Evolutionary conservation across 2,797 vertebrate genomes (phyloP), one percentile per base, ranked within the genome.

Genomic region (Telmatherina bonti): DNA sequence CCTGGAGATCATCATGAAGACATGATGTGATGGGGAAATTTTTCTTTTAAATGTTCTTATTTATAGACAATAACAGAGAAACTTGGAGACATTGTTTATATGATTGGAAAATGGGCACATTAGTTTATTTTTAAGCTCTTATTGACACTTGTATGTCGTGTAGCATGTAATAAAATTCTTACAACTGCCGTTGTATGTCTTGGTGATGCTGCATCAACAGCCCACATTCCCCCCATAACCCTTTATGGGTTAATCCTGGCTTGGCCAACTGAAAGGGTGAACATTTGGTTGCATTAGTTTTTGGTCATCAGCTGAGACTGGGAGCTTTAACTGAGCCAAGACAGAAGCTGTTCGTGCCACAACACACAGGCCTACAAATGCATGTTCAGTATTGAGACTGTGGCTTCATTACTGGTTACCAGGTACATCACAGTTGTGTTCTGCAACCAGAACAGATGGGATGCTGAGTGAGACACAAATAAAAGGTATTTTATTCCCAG

Each of bases 281-380:
- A 52, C 4, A 26, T 13, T 29, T 18, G 8, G 12, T 2, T 2
- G 16, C 5, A 12, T n/a, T n/a, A n/a, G n/a, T n/a, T 41, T 13
- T 35, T 16, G 55, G 35, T 58, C 58, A 36, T 64, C 13, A 24
- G 57, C 3, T 5, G 56, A 66, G 65, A 63, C 64, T 12, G n/a
- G 4, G 1, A 3, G 22, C 18, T 3, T 59, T 43, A n/a, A 4
- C n/a, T n/a, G 36, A 61, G 38, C 60, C 65, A 51, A 41, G 53
- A 13, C 16, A 63, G 58, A 77, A 83, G 61, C 74, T 38, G 1
- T 6, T 7, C 74, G 7, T 0, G 72, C 27, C 31, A 13, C 55
- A 15, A 62, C 85, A 62, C 24, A 69, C n/a, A 4, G 18, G 16
- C 18, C 22, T 18, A 11, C 30, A 24, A 12, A 5, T 16, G 22